Conservation (phyloP, 2,888 invertebrate species). For the Drosophila niveifrons region DNA sequence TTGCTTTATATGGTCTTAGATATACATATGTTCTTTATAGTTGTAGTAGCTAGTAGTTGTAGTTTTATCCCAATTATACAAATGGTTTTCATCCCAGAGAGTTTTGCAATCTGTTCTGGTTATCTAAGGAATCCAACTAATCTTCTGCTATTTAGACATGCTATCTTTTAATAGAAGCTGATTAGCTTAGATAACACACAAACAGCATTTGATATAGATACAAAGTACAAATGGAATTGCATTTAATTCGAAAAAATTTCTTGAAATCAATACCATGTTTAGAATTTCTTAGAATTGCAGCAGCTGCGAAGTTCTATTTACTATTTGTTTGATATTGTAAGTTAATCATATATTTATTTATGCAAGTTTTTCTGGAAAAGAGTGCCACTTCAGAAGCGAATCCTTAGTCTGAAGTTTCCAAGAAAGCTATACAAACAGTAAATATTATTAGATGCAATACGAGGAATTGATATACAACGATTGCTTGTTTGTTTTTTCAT, state of each 20-base stretch:
- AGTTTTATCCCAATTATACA: no score
- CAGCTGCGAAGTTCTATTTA: not conserved
- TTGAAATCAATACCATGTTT: not conserved
- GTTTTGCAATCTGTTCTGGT: not conserved
- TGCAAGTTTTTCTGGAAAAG: no score
- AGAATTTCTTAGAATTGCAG: not conserved
- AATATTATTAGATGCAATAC: not conserved
- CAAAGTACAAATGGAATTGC: not conserved
- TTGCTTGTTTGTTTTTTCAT: no score
- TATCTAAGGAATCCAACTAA: constrained; percentile 18
- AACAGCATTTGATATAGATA: not conserved
- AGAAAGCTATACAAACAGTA: not conserved
- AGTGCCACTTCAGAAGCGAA: not conserved
- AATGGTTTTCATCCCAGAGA: no score
- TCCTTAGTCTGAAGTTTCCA: not conserved
- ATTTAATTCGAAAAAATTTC: not conserved
- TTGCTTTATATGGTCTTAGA: not conserved
- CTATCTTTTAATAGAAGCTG: not conserved
- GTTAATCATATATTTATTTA: not conserved
- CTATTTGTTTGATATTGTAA: not conserved
- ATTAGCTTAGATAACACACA: not conserved
- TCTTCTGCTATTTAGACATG: constrained; percentile 14
- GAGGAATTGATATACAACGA: not conserved
- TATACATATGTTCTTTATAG: not conserved
- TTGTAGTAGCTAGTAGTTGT: not conserved